Evolutionary conservation across 2,888 invertebrate genomes (phyloP), one percentile per base, ranked within the genome.

Genomic region (Drosophila crucigera): DNA sequence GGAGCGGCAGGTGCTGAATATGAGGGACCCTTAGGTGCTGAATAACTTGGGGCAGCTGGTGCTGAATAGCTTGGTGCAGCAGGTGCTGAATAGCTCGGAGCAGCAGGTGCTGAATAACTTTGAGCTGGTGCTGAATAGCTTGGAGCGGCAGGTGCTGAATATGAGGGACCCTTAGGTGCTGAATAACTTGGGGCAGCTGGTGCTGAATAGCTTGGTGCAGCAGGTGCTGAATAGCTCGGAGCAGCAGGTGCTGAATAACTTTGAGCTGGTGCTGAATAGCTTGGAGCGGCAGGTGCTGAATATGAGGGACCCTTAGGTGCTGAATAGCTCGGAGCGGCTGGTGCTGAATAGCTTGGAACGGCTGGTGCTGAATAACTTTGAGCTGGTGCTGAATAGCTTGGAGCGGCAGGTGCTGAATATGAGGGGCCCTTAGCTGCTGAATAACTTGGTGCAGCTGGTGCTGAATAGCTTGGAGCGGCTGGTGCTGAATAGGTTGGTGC

Each of bases 241-340:
- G 30, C 28, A 5, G 28, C 28, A 3, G 28, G 59, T 14, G 66
- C 71, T n/a, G 74, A 59, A 25, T 77, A 68, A n/a, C n/a, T n/a
- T n/a, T n/a, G n/a, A n/a, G 28, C 28, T 0, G 28, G 59, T 14
- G 66, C 72, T n/a, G 74, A 60, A 25, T 77, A 68, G 0, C 49
- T 61, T 7, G 71, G 82, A 9, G 82, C 68, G 0, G 47, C 37
- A 0, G 65, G 55, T 11, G 66, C 72, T n/a, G 74, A 60, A 25
- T 77, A 25, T 0, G n/a, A n/a, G n/a, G n/a, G n/a, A n/a, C n/a
- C n/a, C n/a, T n/a, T n/a, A n/a, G 35, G 59, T 9, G 66, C 71
- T 25, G 74, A 59, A 25, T 77, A 68, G 0, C 49, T 61, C 5
- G 64, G 82, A 14, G 82, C 73, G 16, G 82, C 71, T 0, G 67